Evolutionary conservation across 2,113 vertebrate genomes (phyloP).

Genomic region (Dissostichus mawsoni): DNA sequence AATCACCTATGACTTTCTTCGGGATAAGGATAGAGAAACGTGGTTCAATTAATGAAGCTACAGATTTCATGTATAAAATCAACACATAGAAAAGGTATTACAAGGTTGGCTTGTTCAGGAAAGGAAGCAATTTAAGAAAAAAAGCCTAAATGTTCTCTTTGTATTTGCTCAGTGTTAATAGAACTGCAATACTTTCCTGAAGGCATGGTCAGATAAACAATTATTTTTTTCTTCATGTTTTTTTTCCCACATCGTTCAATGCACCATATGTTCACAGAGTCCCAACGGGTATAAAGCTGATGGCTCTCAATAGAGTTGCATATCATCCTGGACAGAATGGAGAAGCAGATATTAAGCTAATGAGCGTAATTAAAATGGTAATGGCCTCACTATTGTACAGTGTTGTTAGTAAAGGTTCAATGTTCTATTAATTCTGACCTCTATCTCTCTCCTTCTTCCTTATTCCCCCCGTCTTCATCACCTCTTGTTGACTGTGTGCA

Average conservation of each 20-base stretch:
- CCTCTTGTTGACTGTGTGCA: slow-evolving; percentile 9
- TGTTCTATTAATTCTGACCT: slow-evolving; percentile 66
- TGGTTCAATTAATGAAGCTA: neutral
- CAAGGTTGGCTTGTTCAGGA: neutral
- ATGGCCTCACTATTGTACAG: slow-evolving; percentile 54
- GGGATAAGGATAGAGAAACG: neutral
- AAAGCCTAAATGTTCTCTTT: slow-evolving; percentile 2
- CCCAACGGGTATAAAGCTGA: slow-evolving; percentile 31
- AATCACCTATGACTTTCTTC: neutral
- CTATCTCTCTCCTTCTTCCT: slow-evolving; percentile 24
- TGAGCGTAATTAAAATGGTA: slow-evolving; percentile 67
- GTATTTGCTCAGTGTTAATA: slow-evolving; percentile 19
- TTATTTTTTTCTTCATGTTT: neutral
- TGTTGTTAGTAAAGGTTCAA: slow-evolving; percentile 64
- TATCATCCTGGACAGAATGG: slow-evolving; percentile 49
- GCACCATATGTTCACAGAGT: slow-evolving; percentile 58
- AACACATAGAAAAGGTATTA: slow-evolving; percentile 8
- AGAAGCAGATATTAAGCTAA: slow-evolving; percentile 64
- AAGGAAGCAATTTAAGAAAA: slow-evolving; percentile 12
- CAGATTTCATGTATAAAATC: neutral
- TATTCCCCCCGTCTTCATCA: slow-evolving; percentile 23
- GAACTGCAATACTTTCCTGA: slow-evolving; percentile 21
- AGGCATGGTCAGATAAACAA: slow-evolving; percentile 44
- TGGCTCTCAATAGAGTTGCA: slow-evolving; percentile 47
- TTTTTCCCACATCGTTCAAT: slow-evolving; percentile 41